Conservation (phyloP, 2,888 invertebrate genomes). For the Polydesmus complanatus region DNA sequence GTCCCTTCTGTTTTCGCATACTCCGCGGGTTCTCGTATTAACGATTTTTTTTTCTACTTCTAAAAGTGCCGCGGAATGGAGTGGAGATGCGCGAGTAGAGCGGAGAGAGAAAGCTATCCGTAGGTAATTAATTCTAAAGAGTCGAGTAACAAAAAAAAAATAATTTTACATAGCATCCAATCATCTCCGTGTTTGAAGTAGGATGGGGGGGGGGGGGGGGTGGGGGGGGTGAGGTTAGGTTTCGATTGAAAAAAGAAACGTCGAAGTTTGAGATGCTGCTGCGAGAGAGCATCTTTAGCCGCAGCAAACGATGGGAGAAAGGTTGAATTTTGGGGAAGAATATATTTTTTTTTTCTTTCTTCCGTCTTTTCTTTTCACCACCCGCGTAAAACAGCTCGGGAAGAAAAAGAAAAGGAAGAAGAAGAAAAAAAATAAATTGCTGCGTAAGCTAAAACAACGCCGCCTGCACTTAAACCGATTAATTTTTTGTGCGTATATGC, state of each 20-base stretch:
- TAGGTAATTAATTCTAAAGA: background rate
- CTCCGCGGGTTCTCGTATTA: too few relatives aligned
- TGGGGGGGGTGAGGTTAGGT: background rate
- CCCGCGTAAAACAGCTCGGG: background rate
- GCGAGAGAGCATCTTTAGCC: background rate
- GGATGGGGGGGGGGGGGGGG: background rate
- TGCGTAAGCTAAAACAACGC: background rate
- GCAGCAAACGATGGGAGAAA: slow-evolving; percentile 1
- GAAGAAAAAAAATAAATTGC: background rate
- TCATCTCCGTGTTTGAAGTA: background rate
- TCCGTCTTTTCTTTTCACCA: too few relatives aligned
- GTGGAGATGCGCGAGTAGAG: too few relatives aligned
- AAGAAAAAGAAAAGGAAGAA: too few relatives aligned
- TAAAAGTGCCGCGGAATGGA: too few relatives aligned
- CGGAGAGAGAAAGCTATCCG: background rate
- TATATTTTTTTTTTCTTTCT: too few relatives aligned
- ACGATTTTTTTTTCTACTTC: too few relatives aligned
- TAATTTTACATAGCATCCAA: background rate
- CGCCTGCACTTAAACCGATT: background rate
- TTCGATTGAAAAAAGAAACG: background rate
- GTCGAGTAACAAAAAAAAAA: background rate
- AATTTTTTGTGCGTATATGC: background rate
- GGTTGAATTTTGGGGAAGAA: too few relatives aligned
- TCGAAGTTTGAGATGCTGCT: background rate
- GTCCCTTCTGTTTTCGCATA: too few relatives aligned